phyloP scores from a whole-genome alignment of 2,888 invertebrate genomes.

The Drosophila helvetica region DNA sequence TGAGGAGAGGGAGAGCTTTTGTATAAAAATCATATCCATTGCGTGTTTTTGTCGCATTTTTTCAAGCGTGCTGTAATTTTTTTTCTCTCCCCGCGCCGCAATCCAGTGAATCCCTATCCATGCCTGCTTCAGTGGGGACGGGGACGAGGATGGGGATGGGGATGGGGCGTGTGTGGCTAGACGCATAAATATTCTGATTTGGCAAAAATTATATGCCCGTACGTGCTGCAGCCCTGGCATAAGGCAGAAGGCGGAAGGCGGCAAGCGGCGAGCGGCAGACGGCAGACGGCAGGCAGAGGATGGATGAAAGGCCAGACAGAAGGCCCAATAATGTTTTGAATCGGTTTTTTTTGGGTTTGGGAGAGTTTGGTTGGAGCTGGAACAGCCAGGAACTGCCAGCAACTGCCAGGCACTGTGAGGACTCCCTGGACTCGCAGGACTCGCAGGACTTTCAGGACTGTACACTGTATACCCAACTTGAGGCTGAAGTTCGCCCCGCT shows the following conservation, averaged over 20 bases:
- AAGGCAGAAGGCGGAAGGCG: not conserved
- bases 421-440: conserved; percentile 1
- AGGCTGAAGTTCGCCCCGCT: conserved; percentile 34
- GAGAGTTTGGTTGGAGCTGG: not conserved
- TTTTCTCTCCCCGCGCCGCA: conserved; percentile 54
- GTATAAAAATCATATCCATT: conserved; percentile 78
- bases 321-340: conserved; percentile 64
- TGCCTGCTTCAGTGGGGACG: not conserved
- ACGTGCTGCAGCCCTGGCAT: conserved; percentile 62
- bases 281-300: conserved; percentile 11
- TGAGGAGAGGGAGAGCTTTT: conserved; percentile 50
- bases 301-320: conserved; percentile 6
- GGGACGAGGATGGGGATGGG: conserved; percentile 34
- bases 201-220: conserved; percentile 79
- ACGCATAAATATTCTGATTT: conserved; percentile 81
- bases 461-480: conserved; percentile 4
- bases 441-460: not conserved
- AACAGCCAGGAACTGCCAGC: conserved; percentile 1
- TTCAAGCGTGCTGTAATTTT: conserved; percentile 77
- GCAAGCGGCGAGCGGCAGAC: no score
- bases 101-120: conserved; percentile 17
- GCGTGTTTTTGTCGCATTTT: conserved; percentile 77
- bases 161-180: conserved; percentile 63
- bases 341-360: not conserved
- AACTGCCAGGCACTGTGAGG: not conserved